Conservation (phyloP, 2,113 vertebrate species). For the Dromiciops gliroides region DNA sequence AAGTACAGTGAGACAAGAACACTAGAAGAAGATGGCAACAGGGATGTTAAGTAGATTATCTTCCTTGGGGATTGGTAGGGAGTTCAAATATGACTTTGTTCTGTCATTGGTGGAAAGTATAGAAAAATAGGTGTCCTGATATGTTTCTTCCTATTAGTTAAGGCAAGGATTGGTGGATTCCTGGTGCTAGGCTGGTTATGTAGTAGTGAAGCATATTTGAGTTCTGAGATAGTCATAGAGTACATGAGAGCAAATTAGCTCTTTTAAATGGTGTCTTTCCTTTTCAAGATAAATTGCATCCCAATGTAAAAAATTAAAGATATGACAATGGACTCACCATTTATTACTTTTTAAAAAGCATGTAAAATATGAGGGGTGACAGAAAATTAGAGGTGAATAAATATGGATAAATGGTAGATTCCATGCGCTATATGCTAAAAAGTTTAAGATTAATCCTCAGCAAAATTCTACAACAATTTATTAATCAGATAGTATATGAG, state of each 20-base stretch:
- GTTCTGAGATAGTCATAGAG: neutral
- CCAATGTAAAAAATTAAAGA: neutral
- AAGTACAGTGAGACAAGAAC: neutral
- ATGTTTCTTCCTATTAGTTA: neutral
- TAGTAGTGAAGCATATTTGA: neutral
- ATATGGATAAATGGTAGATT: neutral
- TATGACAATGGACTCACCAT: neutral
- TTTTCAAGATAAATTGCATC: neutral
- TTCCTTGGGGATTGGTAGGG: neutral
- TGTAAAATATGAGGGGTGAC: neutral
- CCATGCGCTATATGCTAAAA: neutral
- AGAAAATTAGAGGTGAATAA: neutral
- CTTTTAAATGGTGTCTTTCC: neutral
- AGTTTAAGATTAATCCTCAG: neutral
- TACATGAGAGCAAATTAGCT: neutral
- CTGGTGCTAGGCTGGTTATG: neutral
- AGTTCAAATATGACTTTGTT: neutral
- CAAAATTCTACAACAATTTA: neutral
- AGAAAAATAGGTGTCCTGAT: neutral
- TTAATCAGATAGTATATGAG: neutral
- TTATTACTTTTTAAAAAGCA: neutral
- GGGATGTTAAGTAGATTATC: neutral
- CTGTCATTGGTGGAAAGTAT: neutral
- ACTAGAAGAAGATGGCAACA: neutral
- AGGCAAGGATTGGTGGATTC: neutral